Evolutionary conservation across 2,113 vertebrate genomes (phyloP).

Genomic region (Thalassarche chlororhynchos): DNA sequence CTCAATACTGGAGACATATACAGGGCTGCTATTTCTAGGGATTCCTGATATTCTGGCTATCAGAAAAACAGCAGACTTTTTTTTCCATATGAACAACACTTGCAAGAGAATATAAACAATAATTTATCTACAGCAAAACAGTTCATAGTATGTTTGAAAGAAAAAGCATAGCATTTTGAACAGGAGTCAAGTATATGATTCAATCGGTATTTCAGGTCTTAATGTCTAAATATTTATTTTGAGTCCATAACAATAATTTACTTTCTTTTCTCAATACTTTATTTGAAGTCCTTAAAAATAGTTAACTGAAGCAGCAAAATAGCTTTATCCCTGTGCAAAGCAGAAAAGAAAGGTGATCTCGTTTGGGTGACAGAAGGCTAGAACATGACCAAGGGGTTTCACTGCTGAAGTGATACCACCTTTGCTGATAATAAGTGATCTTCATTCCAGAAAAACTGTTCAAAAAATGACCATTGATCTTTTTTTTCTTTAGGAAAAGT

Average conservation of each 20-base stretch:
- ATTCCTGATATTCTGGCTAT: background rate
- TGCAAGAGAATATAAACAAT: background rate
- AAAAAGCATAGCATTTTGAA: background rate
- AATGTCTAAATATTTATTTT: background rate
- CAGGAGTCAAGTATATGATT: background rate
- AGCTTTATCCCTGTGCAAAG: background rate
- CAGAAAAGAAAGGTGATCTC: background rate
- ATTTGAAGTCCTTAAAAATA: background rate
- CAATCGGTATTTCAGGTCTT: background rate
- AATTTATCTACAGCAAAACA: background rate
- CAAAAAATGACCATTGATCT: background rate
- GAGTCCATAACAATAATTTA: background rate
- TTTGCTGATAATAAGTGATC: background rate
- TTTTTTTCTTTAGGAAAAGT: background rate
- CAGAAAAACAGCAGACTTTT: background rate
- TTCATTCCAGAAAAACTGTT: background rate
- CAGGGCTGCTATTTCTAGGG: background rate
- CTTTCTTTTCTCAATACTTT: background rate
- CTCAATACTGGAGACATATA: background rate
- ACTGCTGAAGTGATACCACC: background rate
- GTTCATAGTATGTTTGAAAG: background rate
- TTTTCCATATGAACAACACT: background rate
- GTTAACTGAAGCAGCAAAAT: background rate
- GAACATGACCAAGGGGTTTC: background rate
- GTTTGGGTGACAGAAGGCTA: background rate